Conservation (phyloP, 1,140 invertebrate species). For the Scylla paramamosain region DNA sequence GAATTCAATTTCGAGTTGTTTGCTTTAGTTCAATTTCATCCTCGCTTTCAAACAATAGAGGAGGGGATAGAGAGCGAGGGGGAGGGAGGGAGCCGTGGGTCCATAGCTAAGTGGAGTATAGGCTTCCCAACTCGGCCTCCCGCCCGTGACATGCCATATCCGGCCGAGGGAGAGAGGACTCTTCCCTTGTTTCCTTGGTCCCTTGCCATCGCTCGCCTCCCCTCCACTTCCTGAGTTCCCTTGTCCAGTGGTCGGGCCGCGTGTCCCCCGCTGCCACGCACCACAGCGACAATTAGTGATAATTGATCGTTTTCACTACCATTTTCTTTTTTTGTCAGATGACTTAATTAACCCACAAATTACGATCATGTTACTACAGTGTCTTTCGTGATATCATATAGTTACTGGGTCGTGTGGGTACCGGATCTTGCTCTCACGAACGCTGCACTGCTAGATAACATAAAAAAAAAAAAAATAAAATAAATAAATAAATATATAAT, state of each 20-base stretch:
- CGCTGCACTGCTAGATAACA: no score
- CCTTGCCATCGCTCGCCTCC: not conserved
- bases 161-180: constrained; percentile 1
- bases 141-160: constrained; percentile 37
- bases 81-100: not conserved
- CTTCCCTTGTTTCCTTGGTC: constrained; percentile 7
- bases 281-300: not conserved
- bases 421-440: not conserved
- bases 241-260: not conserved
- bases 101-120: not conserved
- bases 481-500: no score
- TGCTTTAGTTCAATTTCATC: no score
- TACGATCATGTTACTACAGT: not conserved
- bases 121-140: not conserved
- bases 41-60: not conserved
- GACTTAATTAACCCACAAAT: not conserved
- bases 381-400: not conserved
- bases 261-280: not conserved
- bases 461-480: no score
- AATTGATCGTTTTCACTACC: not conserved
- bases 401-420: not conserved
- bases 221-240: no score
- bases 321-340: not conserved
- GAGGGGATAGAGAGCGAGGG: not conserved
- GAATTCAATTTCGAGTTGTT: no score